phyloP scores from a whole-genome alignment of 2,888 invertebrate species.

The Machimus rusticus region DNA sequence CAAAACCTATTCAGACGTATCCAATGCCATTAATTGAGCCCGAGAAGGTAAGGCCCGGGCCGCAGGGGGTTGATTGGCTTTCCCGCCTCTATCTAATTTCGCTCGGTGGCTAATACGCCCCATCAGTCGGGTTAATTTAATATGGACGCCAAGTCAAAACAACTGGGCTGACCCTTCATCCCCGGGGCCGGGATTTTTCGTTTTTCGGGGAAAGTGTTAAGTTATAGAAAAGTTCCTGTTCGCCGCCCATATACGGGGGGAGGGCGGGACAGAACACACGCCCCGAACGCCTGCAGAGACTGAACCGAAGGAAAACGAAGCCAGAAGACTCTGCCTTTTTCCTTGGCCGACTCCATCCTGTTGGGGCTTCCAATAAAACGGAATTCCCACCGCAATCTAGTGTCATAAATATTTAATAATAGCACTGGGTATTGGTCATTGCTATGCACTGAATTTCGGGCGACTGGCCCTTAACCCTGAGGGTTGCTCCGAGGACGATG shows the following conservation, averaged over 20 bases:
- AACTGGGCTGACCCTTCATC: constrained; percentile 16
- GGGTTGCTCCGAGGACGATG: neutral
- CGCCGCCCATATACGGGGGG: neutral
- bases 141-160: constrained; percentile 19
- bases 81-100: constrained; percentile 32
- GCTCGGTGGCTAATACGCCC: constrained; percentile 23
- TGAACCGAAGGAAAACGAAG: neutral
- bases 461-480: neutral
- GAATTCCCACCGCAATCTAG: constrained; percentile 43
- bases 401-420: constrained; percentile 45
- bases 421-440: constrained; percentile 40
- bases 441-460: constrained; percentile 15
- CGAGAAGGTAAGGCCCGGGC: neutral
- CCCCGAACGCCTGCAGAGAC: neutral
- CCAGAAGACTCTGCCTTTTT: neutral
- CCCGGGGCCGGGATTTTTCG: neutral
- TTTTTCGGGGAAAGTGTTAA: constrained; percentile 26
- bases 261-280: neutral
- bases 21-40: constrained; percentile 27
- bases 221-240: constrained; percentile 20
- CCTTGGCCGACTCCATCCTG: neutral
- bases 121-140: constrained; percentile 29
- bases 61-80: constrained; percentile 20
- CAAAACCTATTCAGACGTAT: constrained; percentile 27
- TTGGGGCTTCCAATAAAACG: constrained; percentile 36